Evolutionary conservation across 1,140 invertebrate species (phyloP), one percentile per base, ranked within the genome.

Genomic region (Meloidogyne floridensis): DNA sequence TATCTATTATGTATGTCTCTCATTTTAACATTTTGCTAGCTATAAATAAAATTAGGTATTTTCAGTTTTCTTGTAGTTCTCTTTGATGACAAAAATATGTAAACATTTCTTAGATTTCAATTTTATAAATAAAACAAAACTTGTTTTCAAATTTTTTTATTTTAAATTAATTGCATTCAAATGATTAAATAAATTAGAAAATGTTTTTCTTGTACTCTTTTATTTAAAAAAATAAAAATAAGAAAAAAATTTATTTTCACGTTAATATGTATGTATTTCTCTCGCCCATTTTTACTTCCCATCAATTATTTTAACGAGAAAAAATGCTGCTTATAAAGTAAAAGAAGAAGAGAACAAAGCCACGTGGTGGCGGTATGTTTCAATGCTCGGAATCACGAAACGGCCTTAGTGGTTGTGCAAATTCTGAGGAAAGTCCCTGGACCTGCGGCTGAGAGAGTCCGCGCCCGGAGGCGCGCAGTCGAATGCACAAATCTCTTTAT

Each of bases 371-470:
- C 72, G 80, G 77, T 47, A 20, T 69, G 47, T 47, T 47, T 20
- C 72, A 76, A 11, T 80, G 20, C 32, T 80, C 80, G 80, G 80
- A 80, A 80, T 51, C 77, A 80, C 80, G 10, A 53, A 80, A 20
- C 80, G 13, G 72, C 75, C 72, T n/a, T 70, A 80, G 72, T 81
- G 80, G 72, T 51, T 80, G 80, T 6, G 32, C 0, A 9, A 13
- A 71, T 80, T 80, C 80, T 80, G 80, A 80, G 80, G 80, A 80
- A 80, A 80, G 80, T 80, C 80, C 80, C 80, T 80, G 80, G 80
- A 80, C 80, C 80, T 75, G 80, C 80, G 80, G 80, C 80, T 76
- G 80, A 80, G 20, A 80, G 80, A 76, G 80, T 80, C 80, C 80
- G 77, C 72, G 77, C 80, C 72, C 56, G 18, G 42, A 15, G 54